Percentiles rank a stretch among this genome's conserved stretches.
These are phyloP conservation scores for Phymatocera aterrima DNA, from an alignment of 2,888 invertebrate genomes.

Conservation along the genomic window DNA sequence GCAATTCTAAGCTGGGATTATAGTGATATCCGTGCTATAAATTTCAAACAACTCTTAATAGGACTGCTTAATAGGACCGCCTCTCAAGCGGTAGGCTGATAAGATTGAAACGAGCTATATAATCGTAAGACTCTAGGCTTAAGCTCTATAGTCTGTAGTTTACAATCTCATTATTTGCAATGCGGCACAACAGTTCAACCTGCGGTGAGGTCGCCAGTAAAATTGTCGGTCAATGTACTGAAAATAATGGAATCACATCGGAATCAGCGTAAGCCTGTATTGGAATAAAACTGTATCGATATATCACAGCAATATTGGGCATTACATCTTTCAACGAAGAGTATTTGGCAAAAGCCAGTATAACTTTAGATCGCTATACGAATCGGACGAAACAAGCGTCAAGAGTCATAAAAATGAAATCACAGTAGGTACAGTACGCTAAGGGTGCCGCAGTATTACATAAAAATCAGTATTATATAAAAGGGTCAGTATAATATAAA, in stretches of 20 bases:
- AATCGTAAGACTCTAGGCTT: neutral
- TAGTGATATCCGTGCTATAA: neutral
- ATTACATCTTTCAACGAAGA: too few relatives aligned
- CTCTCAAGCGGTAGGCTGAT: neutral
- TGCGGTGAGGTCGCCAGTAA: neutral
- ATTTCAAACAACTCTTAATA: neutral
- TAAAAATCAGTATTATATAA: too few relatives aligned
- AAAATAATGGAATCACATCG: neutral
- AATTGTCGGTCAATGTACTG: neutral
- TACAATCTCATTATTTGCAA: neutral
- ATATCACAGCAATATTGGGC: neutral
- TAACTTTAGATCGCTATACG: too few relatives aligned
- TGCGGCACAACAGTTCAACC: neutral
- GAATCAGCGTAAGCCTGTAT: neutral
- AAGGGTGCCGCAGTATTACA: too few relatives aligned
- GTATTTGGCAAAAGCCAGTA: too few relatives aligned
- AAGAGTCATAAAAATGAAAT: too few relatives aligned
- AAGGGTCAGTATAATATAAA: too few relatives aligned
- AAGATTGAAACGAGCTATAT: neutral
- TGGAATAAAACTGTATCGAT: neutral
- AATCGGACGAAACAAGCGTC: too few relatives aligned
- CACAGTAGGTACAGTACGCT: too few relatives aligned
- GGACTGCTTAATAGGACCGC: neutral
- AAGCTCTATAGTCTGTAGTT: too few relatives aligned
- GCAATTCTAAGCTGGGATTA: neutral